These are phyloP conservation scores for Erebia ligea DNA, from an alignment of 2,888 invertebrate genomes.

Conservation along the genomic window DNA sequence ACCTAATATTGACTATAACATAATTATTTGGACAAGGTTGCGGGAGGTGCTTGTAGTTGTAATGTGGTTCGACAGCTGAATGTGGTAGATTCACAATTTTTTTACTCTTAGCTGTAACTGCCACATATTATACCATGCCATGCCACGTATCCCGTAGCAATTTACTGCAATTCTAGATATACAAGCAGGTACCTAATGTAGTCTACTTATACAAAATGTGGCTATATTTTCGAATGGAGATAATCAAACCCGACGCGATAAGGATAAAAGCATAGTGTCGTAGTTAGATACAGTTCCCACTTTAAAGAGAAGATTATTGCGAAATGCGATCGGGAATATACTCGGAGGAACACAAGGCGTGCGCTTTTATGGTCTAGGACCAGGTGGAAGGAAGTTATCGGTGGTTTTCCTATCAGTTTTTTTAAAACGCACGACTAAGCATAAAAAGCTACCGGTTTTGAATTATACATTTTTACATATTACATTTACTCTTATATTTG, in stretches of 20 bases:
- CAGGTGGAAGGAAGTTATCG: neutral
- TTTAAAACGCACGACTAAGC: too few species aligned
- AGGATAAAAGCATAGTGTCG: slow-evolving; percentile 74
- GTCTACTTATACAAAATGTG: neutral
- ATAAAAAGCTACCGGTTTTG: too few species aligned
- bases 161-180: neutral
- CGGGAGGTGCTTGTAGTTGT: too few species aligned
- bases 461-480: too few species aligned
- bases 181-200: neutral
- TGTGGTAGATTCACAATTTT: neutral
- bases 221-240: slow-evolving; percentile 37
- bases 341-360: slow-evolving; percentile 4
- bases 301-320: slow-evolving; percentile 56
- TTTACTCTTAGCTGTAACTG: neutral
- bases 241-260: slow-evolving; percentile 53
- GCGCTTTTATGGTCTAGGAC: slow-evolving; percentile 11
- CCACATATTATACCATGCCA: too few species aligned
- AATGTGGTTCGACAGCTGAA: neutral
- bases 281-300: slow-evolving; percentile 57
- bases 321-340: slow-evolving; percentile 43
- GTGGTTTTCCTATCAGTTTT: neutral
- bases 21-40: too few species aligned
- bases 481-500: too few species aligned
- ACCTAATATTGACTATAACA: too few species aligned
- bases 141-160: neutral